Base-by-base conservation (phyloP, 2,888 invertebrate genomes). In the Xestia c-nigrum region DNA sequence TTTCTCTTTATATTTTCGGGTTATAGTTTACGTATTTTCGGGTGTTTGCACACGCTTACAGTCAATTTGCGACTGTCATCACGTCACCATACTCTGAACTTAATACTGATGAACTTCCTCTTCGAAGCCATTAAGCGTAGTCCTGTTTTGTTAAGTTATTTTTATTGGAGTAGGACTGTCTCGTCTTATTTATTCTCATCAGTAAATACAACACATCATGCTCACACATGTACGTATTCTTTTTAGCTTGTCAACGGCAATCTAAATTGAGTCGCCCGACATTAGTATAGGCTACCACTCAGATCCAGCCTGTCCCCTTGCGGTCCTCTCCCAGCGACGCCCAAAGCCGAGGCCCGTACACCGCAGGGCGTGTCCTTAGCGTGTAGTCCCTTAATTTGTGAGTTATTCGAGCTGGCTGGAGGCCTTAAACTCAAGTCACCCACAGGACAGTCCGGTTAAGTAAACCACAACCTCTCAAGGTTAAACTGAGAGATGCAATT, bases 11-110 rank as follows among this genome's bases (percentile, higher is more conserved):
- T 72, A 83, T 68, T 69, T 59, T 38, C 50, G n/a, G 69, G 46
- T 47, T 59, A 57, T 69, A 59, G 63, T 66, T 69, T 47, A 76
- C 52, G 64, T 38, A 69, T 68, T 72, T 74, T 40, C n/a, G n/a
- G 72, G 61, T 72, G 16, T 72, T 68, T 64, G 40, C 43, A 40
- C 52, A 57, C 43, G 72, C 50, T 78, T 46, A 68, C 70, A 84
- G 50, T 73, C 70, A 73, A 81, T 84, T 86, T 74, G 50, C 55
- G 47, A 12, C 72, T 76, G 78, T 86, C 78, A 47, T 31, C 31
- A 31, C 14, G 65, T 78, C 67, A 72, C 75, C 59, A 57, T 71
- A 16, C 14, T n/a, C 1, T 3, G 31, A 31, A 59, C 24, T 59
- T 31, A 38, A 47, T 50, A 47, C 68, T 67, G 40, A 10, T 57